Evolutionary conservation across 1,140 invertebrate species (phyloP), one percentile per base, ranked within the genome.

Genomic region (Chrysomallon squamiferum): DNA sequence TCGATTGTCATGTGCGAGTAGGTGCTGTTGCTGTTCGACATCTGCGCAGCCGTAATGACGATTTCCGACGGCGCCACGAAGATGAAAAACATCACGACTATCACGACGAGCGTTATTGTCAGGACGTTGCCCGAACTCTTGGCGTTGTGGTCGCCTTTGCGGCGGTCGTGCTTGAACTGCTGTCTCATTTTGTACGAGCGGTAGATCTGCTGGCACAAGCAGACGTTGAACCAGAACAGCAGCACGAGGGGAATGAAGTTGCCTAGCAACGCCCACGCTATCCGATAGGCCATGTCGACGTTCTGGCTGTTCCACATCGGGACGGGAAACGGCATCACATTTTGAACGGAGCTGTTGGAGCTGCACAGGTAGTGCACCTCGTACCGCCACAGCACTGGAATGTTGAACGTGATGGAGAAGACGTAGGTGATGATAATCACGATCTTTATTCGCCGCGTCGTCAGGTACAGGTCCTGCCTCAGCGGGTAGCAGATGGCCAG

Each of bases 401-500:
- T 72, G 68, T 84, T 84, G 64, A 84, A 81, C 18, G 73, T 25
- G 30, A 76, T 65, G 1, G 80, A 82, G 5, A 81, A 61, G 22
- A 84, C 62, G 59, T 78, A 80, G 4, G 83, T 77, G 41, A 79
- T 62, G 6, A 78, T 75, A 47, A 83, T 82, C 11, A 82, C 74
- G 27, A 72, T 59, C 62, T 82, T 82, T 13, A 78, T 84, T 25
- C 77, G 73, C 7, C 72, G 63, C 9, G 81, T 73, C n/a, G 78
- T 82, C 57, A 85, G 74, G 58, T 82, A 78, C 5, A 81, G 70
- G 29, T 74, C 76, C 35, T 79, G 76, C 22, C 79, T 73, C 13
- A 85, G 73, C 18, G 83, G 83, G 64, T 81, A 78, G 59, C 83
- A 83, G 33, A 84, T 82, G 15, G 83, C 83, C 9, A 85, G 71